These are phyloP conservation scores for Pemphredon lugubris DNA, from an alignment of 2,888 invertebrate species.

Conservation along the genomic window DNA sequence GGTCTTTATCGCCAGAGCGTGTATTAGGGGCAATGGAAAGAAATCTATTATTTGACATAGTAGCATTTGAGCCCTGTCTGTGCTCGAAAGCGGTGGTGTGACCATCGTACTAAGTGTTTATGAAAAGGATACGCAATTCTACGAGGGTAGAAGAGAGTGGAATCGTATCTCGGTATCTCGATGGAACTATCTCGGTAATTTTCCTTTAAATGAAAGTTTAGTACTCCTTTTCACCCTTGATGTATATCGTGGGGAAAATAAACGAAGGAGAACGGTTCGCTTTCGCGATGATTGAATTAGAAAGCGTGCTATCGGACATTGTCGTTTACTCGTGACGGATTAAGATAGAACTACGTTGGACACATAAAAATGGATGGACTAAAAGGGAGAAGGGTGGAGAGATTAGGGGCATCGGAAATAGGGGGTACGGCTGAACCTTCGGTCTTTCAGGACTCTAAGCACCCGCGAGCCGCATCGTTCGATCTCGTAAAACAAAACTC, in stretches of 20 bases:
- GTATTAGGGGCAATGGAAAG: no score
- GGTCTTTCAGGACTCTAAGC: conserved; percentile 26
- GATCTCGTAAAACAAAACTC: neutral
- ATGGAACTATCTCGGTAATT: no score
- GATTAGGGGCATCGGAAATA: conserved; percentile 19
- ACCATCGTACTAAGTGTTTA: no score
- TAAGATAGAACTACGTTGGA: conserved; percentile 60
- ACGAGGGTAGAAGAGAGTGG: no score
- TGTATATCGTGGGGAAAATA: conserved; percentile 33
- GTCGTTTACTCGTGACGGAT: conserved; percentile 67
- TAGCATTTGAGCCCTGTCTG: no score
- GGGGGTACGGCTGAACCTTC: conserved; percentile 17
- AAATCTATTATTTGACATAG: no score
- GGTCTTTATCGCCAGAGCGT: no score
- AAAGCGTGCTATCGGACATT: conserved; percentile 49
- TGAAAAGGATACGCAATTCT: no score
- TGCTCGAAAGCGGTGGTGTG: no score
- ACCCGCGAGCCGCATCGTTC: conserved; percentile 17
- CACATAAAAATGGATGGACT: conserved; percentile 47
- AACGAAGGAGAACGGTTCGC: conserved; percentile 35
- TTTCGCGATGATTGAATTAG: conserved; percentile 51
- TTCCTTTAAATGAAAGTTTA: no score
- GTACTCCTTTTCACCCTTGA: neutral
- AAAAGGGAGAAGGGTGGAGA: conserved; percentile 8
- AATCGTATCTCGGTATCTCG: no score